Conservation (phyloP, 1,140 invertebrate genomes). For the Trichomalopsis sarcophagae region DNA sequence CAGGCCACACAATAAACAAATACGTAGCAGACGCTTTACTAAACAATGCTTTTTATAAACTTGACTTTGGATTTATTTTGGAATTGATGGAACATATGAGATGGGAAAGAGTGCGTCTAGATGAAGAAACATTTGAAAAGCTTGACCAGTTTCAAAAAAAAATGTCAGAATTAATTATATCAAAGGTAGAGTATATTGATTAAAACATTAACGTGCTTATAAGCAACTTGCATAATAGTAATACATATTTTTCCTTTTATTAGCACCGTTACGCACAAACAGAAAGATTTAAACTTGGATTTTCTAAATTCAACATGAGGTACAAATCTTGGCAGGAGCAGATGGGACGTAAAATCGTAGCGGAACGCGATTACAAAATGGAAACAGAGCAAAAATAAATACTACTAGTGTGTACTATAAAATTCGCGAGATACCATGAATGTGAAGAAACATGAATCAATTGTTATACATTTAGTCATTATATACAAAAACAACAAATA, state of each 20-base stretch:
- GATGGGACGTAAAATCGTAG: constrained; percentile 41
- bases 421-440: not conserved
- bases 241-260: constrained; percentile 23
- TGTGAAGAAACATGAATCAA: constrained; percentile 14
- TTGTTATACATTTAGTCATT: constrained; percentile 4
- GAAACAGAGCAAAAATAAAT: not conserved
- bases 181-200: constrained; percentile 68
- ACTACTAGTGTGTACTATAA: constrained; percentile 32
- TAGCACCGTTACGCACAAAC: constrained; percentile 34
- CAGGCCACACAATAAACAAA: constrained; percentile 81
- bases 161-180: constrained; percentile 69
- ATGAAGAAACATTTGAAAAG: constrained; percentile 74
- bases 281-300: constrained; percentile 52
- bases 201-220: constrained; percentile 6
- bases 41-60: constrained; percentile 75
- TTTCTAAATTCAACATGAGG: constrained; percentile 57
- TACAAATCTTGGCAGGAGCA: constrained; percentile 53
- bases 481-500: constrained; percentile 23
- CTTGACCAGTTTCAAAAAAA: constrained; percentile 75
- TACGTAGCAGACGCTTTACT: constrained; percentile 84
- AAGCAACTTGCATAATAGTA: not conserved
- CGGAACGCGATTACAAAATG: constrained; percentile 16
- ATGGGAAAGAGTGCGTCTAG: constrained; percentile 78
- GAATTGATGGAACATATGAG: constrained; percentile 81
- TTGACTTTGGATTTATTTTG: constrained; percentile 80